phyloP scores from a whole-genome alignment of 2,113 vertebrate species.

The Pyxicephalus adspersus region DNA sequence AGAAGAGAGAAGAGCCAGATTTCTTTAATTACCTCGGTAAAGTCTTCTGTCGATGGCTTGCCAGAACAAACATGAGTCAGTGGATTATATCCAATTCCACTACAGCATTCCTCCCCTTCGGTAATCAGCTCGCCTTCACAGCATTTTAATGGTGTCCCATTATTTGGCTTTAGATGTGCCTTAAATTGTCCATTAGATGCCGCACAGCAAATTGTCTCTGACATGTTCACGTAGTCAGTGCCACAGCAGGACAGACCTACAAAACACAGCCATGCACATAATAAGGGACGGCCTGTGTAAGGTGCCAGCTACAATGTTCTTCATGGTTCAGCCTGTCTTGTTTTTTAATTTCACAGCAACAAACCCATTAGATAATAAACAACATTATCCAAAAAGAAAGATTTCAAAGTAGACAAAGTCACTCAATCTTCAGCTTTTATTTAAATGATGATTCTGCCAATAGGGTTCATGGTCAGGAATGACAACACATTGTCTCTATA shows the following conservation, averaged over 20 bases:
- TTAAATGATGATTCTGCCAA: no score
- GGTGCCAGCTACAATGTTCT: background rate
- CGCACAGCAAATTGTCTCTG: conserved; percentile 84
- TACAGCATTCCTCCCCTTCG: conserved; percentile 84
- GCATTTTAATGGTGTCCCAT: conserved; percentile 81
- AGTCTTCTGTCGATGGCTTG: conserved; percentile 78
- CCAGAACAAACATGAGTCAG: conserved; percentile 87
- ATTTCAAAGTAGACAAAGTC: no score
- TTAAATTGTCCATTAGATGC: conserved; percentile 77
- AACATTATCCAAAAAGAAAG: no score
- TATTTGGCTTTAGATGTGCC: conserved; percentile 80
- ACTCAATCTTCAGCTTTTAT: no score
- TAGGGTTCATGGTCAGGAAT: no score
- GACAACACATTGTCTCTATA: no score
- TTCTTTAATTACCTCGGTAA: conserved; percentile 74
- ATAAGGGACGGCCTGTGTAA: background rate
- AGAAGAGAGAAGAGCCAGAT: background rate
- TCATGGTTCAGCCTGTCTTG: background rate
- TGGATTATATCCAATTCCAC: conserved; percentile 87
- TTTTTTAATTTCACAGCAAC: no score
- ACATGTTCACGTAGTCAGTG: conserved; percentile 84
- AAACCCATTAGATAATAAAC: no score
- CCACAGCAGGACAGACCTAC: conserved; percentile 88
- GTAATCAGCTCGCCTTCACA: conserved; percentile 87
- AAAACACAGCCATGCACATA: conserved; percentile 58